Evolutionary conservation across 2,113 vertebrate genomes (phyloP).

Genomic region (Leptodactylus fuscus): DNA sequence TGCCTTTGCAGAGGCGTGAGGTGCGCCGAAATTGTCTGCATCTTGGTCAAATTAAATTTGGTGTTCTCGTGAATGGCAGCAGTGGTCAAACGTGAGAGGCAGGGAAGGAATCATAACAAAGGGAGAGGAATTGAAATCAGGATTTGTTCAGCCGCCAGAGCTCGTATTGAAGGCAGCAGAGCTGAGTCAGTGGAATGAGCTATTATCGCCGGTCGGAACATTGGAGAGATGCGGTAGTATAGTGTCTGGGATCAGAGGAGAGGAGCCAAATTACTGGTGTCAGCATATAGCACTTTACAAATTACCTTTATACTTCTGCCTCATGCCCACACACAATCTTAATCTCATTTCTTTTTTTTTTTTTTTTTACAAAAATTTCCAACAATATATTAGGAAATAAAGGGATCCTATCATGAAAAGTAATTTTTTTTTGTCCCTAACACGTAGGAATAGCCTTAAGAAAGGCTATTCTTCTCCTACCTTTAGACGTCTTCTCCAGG

Average conservation of each 20-base stretch:
- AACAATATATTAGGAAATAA: not conserved
- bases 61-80: constrained; percentile 50
- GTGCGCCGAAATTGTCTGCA: constrained; percentile 38
- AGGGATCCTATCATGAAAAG: no score
- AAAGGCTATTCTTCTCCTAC: no score
- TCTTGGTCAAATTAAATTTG: constrained; percentile 55
- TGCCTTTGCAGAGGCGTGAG: constrained; percentile 40
- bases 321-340: constrained; percentile 2
- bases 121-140: constrained; percentile 19
- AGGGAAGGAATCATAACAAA: constrained; percentile 25
- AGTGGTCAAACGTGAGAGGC: constrained; percentile 33
- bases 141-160: constrained; percentile 39
- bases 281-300: constrained; percentile 6
- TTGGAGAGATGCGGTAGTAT: not conserved
- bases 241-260: not conserved
- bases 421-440: no score
- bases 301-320: constrained; percentile 35
- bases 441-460: no score
- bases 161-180: constrained; percentile 33
- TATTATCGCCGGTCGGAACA: constrained; percentile 32
- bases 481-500: no score
- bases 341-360: not conserved
- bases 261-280: constrained; percentile 25
- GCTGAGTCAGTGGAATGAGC: constrained; percentile 36
- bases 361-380: not conserved